Conservation (phyloP, 2,888 invertebrate genomes). For the Salpingus planirostris region DNA sequence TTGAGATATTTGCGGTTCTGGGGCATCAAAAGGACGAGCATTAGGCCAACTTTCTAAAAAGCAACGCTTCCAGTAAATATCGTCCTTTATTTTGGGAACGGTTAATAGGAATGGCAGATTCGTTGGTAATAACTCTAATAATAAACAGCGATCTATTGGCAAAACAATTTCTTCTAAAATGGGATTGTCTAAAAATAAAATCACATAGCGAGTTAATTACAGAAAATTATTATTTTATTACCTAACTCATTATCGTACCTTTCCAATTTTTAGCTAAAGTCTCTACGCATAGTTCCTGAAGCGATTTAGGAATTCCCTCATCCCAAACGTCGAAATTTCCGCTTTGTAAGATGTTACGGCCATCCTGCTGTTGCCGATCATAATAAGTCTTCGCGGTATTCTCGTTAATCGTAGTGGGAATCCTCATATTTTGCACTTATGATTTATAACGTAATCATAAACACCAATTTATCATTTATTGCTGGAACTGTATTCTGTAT, state of each 20-base stretch:
- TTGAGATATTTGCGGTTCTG: too few species aligned
- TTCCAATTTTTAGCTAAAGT: constrained; percentile 27
- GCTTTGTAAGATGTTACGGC: constrained; percentile 13
- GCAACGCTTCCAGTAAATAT: constrained; percentile 34
- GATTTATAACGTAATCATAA: too few species aligned
- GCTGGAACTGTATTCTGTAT: too few species aligned
- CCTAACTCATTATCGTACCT: too few species aligned
- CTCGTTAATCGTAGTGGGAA: not conserved
- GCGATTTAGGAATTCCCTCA: constrained; percentile 17
- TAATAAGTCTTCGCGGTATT: not conserved
- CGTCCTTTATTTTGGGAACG: constrained; percentile 28
- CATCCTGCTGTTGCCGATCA: constrained; percentile 4
- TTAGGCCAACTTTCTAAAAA: constrained; percentile 31
- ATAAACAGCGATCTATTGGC: constrained; percentile 23
- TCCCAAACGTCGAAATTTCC: constrained; percentile 23
- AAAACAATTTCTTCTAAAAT: constrained; percentile 27
- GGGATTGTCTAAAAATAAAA: constrained; percentile 19
- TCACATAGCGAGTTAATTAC: constrained; percentile 12
- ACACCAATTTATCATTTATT: too few species aligned
- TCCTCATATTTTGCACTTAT: not conserved
- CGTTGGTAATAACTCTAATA: constrained; percentile 30
- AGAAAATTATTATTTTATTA: constrained; percentile 5
- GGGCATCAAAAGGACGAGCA: too few species aligned
- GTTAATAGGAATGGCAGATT: constrained; percentile 28
- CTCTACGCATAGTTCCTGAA: constrained; percentile 26